Base-by-base conservation (phyloP, 2,797 vertebrate species). In the Alfaro cultratus region DNA sequence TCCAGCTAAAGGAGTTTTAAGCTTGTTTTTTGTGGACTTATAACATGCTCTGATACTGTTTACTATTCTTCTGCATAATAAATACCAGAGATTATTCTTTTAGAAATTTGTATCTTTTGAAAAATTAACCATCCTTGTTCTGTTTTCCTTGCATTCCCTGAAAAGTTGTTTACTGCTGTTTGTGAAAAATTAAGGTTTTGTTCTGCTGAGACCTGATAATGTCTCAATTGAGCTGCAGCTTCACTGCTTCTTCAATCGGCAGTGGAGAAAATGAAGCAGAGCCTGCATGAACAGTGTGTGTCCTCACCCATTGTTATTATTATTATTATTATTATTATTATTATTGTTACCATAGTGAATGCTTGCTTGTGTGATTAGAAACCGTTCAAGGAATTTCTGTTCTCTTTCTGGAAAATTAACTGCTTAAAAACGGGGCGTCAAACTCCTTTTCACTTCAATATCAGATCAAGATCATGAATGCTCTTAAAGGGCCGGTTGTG, bases 181-280 rank as follows among this genome's bases (percentile, higher is more conserved):
- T 86, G 57, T 79, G 21, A 80, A 81, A 73, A 4, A 68, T 80
- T 72, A 4, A 79, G 45, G 43, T 78, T 74, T 46, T 46, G 53
- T 68, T 82, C 76, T 74, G 7, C 72, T 36, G 81, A 70, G 83
- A 76, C 64, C 5, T 6, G 6, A 36, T 74, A 1, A 46, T 74
- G 72, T 85, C 60, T 82, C 75, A 71, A 57, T 76, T 80, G 78
- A 80, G 62, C 55, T 81, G 77, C 71, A 84, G 70, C 79, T 49
- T 73, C 39, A 5, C 6, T 18, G 6, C 67, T 86, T 13, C 55
- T 57, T 53, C 1, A 31, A 74, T 75, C 76, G 41, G 53, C 77
- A 55, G 74, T 51, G 60, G 55, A 83, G 51, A 21, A 80, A 78
- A 78, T 60, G 31, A 75, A 77, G 41, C 77, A 47, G 77, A 31